Percentiles rank a stretch among this genome's conserved stretches.
phyloP scores from a whole-genome alignment of 2,113 vertebrate genomes.

The Gobius niger region DNA sequence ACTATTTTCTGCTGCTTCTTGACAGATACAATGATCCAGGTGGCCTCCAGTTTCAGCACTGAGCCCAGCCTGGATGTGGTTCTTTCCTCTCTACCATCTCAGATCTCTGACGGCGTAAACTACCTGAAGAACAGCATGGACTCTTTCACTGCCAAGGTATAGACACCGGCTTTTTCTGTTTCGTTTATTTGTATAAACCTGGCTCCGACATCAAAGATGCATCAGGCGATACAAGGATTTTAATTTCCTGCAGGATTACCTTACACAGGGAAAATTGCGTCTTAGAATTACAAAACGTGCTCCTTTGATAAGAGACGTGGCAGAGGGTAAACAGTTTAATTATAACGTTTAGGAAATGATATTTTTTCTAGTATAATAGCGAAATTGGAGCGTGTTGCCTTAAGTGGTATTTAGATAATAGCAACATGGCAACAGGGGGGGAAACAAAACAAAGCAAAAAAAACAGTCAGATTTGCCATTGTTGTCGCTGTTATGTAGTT shows the following conservation, averaged over 20 bases:
- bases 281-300: neutral
- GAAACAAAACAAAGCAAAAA: no score
- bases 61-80: conserved; percentile 83
- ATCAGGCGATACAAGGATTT: neutral
- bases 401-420: neutral
- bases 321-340: neutral
- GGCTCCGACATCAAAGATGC: neutral
- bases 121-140: conserved; percentile 85
- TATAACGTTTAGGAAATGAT: neutral
- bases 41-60: conserved; percentile 86
- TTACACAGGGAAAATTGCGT: neutral
- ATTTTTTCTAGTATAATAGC: neutral
- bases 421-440: neutral
- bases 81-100: conserved; percentile 82
- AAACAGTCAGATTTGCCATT: neutral
- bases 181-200: no score
- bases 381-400: neutral
- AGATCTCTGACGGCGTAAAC: conserved; percentile 84
- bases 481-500: neutral
- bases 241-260: neutral
- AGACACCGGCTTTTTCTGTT: neutral
- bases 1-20: neutral
- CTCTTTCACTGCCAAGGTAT: conserved; percentile 83
- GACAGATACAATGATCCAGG: conserved; percentile 85
- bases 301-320: neutral